These are phyloP conservation scores for Leguminivora glycinivorella DNA, from an alignment of 1,140 invertebrate species.

Conservation along the genomic window DNA sequence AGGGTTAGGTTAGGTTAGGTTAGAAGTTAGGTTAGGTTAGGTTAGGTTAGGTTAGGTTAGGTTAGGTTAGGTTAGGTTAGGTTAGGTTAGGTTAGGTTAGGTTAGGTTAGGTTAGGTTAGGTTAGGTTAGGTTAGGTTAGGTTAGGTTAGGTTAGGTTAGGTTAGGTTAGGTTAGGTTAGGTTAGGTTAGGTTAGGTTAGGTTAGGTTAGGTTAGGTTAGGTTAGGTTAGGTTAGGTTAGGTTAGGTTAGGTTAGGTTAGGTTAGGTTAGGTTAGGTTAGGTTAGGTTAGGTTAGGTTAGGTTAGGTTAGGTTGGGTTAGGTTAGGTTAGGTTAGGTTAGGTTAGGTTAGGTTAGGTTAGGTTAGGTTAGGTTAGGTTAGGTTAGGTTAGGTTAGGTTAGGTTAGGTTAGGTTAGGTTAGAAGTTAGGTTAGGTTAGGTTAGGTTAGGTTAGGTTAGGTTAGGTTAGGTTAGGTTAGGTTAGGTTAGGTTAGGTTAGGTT, in stretches of 20 bases:
- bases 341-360: slow-evolving; percentile 24
- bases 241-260: slow-evolving; percentile 38
- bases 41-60: no score
- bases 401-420: slow-evolving; percentile 52
- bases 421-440: slow-evolving; percentile 30
- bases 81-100: slow-evolving; percentile 40
- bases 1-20: slow-evolving; percentile 39
- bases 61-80: slow-evolving; percentile 32
- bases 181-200: slow-evolving; percentile 53
- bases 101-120: slow-evolving; percentile 49
- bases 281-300: slow-evolving; percentile 47
- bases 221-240: slow-evolving; percentile 51
- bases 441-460: slow-evolving; percentile 12
- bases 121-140: slow-evolving; percentile 49
- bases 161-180: slow-evolving; percentile 40
- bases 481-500: slow-evolving; percentile 12
- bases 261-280: slow-evolving; percentile 51
- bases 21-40: no score
- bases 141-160: slow-evolving; percentile 39
- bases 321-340: slow-evolving; percentile 44
- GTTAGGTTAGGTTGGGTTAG: slow-evolving; percentile 47
- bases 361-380: slow-evolving; percentile 32
- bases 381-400: slow-evolving; percentile 43
- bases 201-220: slow-evolving; percentile 56
- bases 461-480: slow-evolving; percentile 5